Percentiles rank a stretch among this genome's conserved stretches.
Evolutionary conservation across 2,888 invertebrate species (phyloP).

Genomic region (Drosophila nigritarsus): DNA sequence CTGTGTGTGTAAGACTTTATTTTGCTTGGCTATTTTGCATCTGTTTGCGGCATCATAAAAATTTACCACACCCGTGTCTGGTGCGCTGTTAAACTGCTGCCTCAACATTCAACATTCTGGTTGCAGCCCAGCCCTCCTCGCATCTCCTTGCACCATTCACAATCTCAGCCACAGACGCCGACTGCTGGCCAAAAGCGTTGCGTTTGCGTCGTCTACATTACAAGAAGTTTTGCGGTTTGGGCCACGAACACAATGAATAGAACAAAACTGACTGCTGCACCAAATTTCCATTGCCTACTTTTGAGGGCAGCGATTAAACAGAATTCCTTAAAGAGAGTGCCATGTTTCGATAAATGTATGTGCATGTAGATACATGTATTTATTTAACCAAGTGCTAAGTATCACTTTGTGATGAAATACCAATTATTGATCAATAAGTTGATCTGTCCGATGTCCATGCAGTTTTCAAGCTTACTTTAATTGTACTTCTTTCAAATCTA

Average conservation of each 20-base stretch:
- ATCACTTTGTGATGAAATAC: neutral
- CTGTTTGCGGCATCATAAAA: slow-evolving; percentile 80
- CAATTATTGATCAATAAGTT: neutral
- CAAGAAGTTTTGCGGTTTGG: slow-evolving; percentile 46
- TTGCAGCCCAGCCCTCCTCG: neutral
- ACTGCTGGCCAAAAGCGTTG: slow-evolving; percentile 45
- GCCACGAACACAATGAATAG: slow-evolving; percentile 60
- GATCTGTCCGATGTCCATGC: neutral
- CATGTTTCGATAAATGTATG: neutral
- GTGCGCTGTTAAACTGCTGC: slow-evolving; percentile 71
- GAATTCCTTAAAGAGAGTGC: slow-evolving; percentile 13
- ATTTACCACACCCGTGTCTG: slow-evolving; percentile 77
- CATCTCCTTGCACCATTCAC: slow-evolving; percentile 24
- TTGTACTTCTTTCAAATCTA: no score
- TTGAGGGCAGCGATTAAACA: slow-evolving; percentile 17
- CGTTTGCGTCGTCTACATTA: slow-evolving; percentile 41
- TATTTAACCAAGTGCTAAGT: neutral
- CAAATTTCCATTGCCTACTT: slow-evolving; percentile 48
- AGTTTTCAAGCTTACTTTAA: neutral
- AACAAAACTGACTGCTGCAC: slow-evolving; percentile 42
- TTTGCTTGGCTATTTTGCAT: slow-evolving; percentile 73
- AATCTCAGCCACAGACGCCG: slow-evolving; percentile 54
- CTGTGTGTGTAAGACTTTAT: slow-evolving; percentile 49
- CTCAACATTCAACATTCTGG: slow-evolving; percentile 41
- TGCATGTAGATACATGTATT: neutral